These are phyloP conservation scores for Cephus pulcher DNA, from an alignment of 2,888 invertebrate species.

Conservation along the genomic window DNA sequence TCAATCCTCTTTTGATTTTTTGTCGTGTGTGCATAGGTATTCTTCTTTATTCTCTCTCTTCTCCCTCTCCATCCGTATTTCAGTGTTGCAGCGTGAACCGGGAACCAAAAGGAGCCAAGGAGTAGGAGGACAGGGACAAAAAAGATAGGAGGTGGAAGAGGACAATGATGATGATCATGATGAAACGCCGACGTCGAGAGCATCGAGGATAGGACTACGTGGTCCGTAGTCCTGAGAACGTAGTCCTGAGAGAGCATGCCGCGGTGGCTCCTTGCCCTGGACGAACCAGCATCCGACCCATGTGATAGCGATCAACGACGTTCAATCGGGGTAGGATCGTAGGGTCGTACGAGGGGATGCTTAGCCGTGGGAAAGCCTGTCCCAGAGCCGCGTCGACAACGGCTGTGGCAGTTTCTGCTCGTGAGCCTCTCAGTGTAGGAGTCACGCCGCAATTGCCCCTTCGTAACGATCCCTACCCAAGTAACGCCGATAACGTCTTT, in stretches of 20 bases:
- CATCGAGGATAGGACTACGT: conserved; percentile 21
- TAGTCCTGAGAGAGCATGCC: conserved; percentile 42
- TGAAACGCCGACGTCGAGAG: conserved; percentile 15
- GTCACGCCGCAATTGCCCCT: background rate
- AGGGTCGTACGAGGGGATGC: conserved; percentile 50
- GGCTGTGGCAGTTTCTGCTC: conserved; percentile 21
- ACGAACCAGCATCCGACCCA: conserved; percentile 53
- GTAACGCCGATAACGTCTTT: conserved; percentile 29
- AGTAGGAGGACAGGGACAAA: background rate
- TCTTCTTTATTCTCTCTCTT: background rate
- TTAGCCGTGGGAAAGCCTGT: conserved; percentile 45
- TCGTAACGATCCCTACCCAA: conserved; percentile 23
- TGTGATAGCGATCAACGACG: conserved; percentile 40
- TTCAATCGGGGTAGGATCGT: conserved; percentile 36
- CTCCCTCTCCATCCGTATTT: background rate
- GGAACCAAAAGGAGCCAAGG: background rate
- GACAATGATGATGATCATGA: conserved; percentile 19
- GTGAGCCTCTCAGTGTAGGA: background rate
- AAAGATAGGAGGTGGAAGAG: conserved; percentile 8
- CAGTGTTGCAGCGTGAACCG: conserved; percentile 4
- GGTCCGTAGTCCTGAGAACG: conserved; percentile 19
- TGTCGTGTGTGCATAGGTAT: background rate
- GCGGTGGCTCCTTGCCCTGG: conserved; percentile 50
- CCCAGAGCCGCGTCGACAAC: conserved; percentile 33
- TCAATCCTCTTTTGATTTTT: background rate